Percentiles rank a stretch among this genome's conserved stretches.
phyloP scores from a whole-genome alignment of 2,888 invertebrate genomes.

The Harpalus rufipes region DNA sequence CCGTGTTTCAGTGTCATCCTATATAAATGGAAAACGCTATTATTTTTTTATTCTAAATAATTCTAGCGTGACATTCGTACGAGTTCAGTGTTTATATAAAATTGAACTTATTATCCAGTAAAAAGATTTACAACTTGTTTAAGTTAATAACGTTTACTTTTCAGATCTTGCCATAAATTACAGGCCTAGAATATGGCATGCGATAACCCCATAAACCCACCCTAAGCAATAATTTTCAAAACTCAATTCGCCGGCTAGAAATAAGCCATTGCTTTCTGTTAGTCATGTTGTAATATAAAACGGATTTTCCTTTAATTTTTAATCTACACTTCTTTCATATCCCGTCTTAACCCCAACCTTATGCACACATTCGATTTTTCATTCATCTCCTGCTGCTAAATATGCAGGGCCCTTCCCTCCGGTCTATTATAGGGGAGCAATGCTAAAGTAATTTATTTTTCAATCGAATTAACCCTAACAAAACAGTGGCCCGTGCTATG shows the following conservation, averaged over 20 bases:
- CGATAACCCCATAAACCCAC: not conserved
- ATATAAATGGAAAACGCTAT: too few relatives aligned
- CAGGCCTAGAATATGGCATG: not conserved
- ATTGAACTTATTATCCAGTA: not conserved
- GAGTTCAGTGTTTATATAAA: not conserved
- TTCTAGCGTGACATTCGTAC: too few relatives aligned
- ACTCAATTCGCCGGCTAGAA: not conserved
- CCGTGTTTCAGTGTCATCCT: too few relatives aligned
- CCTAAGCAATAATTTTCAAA: not conserved
- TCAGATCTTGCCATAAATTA: not conserved
- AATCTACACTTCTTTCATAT: conserved; percentile 31
- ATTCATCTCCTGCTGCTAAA: conserved; percentile 44
- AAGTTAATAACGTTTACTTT: not conserved
- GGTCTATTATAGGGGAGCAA: conserved; percentile 59
- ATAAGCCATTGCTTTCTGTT: conserved; percentile 4
- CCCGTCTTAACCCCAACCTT: conserved; percentile 21
- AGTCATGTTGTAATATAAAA: conserved; percentile 34
- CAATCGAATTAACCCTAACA: conserved; percentile 70
- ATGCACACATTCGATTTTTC: conserved; percentile 33
- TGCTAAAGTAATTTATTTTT: conserved; percentile 70
- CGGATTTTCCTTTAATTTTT: conserved; percentile 47
- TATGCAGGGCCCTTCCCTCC: conserved; percentile 31
- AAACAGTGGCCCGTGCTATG: conserved; percentile 37
- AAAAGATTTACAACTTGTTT: not conserved
- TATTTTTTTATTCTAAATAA: too few relatives aligned